Conservation (phyloP, 2,797 vertebrate genomes). For the Macropodus opercularis region DNA sequence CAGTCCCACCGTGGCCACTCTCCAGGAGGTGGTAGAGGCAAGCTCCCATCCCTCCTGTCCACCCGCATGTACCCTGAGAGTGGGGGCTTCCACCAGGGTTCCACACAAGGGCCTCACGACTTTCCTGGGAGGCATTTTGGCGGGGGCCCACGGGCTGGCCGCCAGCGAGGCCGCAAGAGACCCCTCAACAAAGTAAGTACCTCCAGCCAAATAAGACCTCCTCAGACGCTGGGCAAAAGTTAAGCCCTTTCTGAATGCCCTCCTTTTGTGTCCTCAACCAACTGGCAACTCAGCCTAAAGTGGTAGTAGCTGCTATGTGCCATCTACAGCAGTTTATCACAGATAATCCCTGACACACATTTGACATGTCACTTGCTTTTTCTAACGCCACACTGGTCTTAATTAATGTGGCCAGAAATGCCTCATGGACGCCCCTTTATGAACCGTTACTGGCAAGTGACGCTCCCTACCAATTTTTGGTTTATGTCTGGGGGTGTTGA, state of each 20-base stretch:
- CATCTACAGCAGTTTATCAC: slow-evolving; percentile 37
- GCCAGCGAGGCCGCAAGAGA: slow-evolving; percentile 90
- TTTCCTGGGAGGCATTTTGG: slow-evolving; percentile 89
- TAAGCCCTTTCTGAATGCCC: slow-evolving; percentile 57
- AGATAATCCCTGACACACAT: slow-evolving; percentile 32
- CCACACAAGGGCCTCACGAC: slow-evolving; percentile 85
- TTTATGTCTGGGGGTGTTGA: slow-evolving; percentile 21
- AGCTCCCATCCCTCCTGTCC: slow-evolving; percentile 93
- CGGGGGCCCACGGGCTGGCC: slow-evolving; percentile 86
- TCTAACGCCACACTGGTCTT: slow-evolving; percentile 26
- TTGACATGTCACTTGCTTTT: slow-evolving; percentile 29
- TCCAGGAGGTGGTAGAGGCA: slow-evolving; percentile 87
- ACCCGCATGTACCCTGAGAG: slow-evolving; percentile 92
- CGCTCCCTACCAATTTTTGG: slow-evolving; percentile 21
- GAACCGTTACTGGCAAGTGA: slow-evolving; percentile 36
- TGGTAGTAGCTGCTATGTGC: slow-evolving; percentile 46
- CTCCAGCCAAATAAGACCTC: slow-evolving; percentile 74
- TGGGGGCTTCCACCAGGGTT: slow-evolving; percentile 84
- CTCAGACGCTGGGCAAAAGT: slow-evolving; percentile 65
- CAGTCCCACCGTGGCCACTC: slow-evolving; percentile 78
- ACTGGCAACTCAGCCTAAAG: slow-evolving; percentile 48
- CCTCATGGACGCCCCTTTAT: slow-evolving; percentile 26
- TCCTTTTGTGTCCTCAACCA: slow-evolving; percentile 42
- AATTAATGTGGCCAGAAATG: slow-evolving; percentile 39
- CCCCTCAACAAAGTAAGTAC: slow-evolving; percentile 89